Conservation (phyloP, 2,797 vertebrate species). For the Lacerta viridis region DNA sequence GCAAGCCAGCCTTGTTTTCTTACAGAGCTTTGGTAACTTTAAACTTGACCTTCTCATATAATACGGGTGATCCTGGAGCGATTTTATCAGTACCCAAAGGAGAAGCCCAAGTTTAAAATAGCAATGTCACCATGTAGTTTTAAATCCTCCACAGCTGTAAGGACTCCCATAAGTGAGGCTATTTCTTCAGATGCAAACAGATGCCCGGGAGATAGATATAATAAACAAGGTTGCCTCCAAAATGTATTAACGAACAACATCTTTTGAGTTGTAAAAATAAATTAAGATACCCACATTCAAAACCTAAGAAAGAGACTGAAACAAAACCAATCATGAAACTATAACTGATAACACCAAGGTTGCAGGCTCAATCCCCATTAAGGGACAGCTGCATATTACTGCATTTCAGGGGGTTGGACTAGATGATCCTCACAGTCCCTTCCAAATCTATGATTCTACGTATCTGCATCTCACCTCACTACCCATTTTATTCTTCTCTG, state of each 20-base stretch:
- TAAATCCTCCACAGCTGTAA: constrained; percentile 51
- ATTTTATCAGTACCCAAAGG: constrained; percentile 67
- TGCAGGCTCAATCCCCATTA: too few relatives aligned
- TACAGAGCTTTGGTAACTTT: constrained; percentile 76
- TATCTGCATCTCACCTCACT: not conserved
- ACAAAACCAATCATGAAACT: not conserved
- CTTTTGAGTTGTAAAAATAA: not conserved
- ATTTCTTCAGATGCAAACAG: constrained; percentile 3
- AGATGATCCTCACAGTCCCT: too few relatives aligned
- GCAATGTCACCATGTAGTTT: constrained; percentile 61
- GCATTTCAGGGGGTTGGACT: too few relatives aligned
- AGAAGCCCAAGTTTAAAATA: constrained; percentile 75
- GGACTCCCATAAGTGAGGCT: constrained; percentile 14
- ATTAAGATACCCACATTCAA: not conserved
- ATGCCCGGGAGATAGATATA: not conserved
- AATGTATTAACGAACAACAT: not conserved
- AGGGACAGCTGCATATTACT: too few relatives aligned
- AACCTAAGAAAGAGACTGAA: not conserved
- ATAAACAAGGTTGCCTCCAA: not conserved
- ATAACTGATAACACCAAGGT: too few relatives aligned
- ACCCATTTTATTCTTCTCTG: not conserved
- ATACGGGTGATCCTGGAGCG: constrained; percentile 73
- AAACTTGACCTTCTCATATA: constrained; percentile 82
- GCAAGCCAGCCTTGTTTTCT: constrained; percentile 74
- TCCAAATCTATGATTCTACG: too few relatives aligned